Evolutionary conservation across 2,113 vertebrate genomes (phyloP), one percentile per base, ranked within the genome.

Genomic region (Entelurus aequoreus): DNA sequence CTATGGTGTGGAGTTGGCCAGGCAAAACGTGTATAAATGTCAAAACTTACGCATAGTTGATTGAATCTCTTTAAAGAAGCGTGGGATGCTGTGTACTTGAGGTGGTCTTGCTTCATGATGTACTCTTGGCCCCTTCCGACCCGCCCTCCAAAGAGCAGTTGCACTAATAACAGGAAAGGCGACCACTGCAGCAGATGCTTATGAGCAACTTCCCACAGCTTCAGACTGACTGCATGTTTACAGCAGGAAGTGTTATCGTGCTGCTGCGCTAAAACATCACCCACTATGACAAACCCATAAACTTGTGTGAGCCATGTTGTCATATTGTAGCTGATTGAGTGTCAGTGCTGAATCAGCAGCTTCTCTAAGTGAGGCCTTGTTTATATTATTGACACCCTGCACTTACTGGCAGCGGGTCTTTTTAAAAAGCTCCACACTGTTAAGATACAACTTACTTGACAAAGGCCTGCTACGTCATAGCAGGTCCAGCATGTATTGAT

Each of bases 81-180:
- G 46, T 28, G 58, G 37, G 55, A 46, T 21, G 50, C n/a, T 55
- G 57, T 59, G 63, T 36, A 16, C 60, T 21, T 54, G 58, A 9
- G 68, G 50, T 66, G 72, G 71, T 60, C 51, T 42, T 36, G 46
- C 15, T 38, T 59, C 57, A 52, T 63, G 28, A 11, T 46, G 51
- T 73, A 57, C 54, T 64, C 67, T 42, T 4, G 28, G 64, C 65
- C 61, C 42, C 42, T 46, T 46, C 44, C 19, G 61, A 28, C 74
- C 70, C 58, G 15, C 63, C 72, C 76, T 63, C 37, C 54, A 54
- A 71, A 65, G 16, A 69, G 62, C 70, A 68, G 66, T 78, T 73
- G 42, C 28, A 11, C 66, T 82, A 82, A 86, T 86, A 74, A 83
- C 84, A 80, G 83, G 84, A 87, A 83, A 65, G 63, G 21, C 36